Percentiles rank a stretch among this genome's conserved stretches.
These are phyloP conservation scores for Hylaeus volcanicus DNA, from an alignment of 1,140 invertebrate genomes.

Conservation along the genomic window DNA sequence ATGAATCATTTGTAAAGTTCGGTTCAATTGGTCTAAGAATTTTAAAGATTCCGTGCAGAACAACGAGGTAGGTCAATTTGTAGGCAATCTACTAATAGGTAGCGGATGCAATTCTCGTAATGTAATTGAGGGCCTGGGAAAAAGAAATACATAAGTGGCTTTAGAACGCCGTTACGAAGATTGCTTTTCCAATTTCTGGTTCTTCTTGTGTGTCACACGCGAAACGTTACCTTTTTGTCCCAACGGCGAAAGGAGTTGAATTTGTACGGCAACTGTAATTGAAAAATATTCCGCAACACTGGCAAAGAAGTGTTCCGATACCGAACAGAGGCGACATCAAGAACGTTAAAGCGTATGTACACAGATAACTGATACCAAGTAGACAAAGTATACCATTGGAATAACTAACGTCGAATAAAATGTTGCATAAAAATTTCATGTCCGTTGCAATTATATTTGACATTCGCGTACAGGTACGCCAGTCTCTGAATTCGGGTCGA, in stretches of 20 bases:
- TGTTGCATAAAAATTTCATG: too few relatives aligned
- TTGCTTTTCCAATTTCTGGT: slow-evolving; percentile 31
- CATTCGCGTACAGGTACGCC: too few relatives aligned
- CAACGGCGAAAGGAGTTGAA: too few relatives aligned
- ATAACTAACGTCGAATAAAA: too few relatives aligned
- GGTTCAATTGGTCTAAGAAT: not conserved
- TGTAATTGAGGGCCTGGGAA: slow-evolving; percentile 31
- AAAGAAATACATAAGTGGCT: slow-evolving; percentile 41
- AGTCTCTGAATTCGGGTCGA: not conserved
- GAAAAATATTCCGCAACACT: not conserved
- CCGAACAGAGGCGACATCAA: not conserved
- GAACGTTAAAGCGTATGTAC: not conserved
- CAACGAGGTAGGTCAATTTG: slow-evolving; percentile 7
- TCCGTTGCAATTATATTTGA: too few relatives aligned
- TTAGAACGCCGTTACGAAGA: slow-evolving; percentile 34
- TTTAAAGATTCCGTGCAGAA: not conserved
- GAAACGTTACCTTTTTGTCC: not conserved
- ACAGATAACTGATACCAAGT: too few relatives aligned
- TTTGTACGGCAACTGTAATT: not conserved
- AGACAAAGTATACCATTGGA: too few relatives aligned
- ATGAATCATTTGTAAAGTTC: too few relatives aligned
- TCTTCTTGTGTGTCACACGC: slow-evolving; percentile 19
- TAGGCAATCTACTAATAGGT: slow-evolving; percentile 36
- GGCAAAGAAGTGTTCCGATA: not conserved
- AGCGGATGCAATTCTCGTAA: slow-evolving; percentile 30